Conservation (phyloP, 2,113 vertebrate species). For the Labrus mixtus region DNA sequence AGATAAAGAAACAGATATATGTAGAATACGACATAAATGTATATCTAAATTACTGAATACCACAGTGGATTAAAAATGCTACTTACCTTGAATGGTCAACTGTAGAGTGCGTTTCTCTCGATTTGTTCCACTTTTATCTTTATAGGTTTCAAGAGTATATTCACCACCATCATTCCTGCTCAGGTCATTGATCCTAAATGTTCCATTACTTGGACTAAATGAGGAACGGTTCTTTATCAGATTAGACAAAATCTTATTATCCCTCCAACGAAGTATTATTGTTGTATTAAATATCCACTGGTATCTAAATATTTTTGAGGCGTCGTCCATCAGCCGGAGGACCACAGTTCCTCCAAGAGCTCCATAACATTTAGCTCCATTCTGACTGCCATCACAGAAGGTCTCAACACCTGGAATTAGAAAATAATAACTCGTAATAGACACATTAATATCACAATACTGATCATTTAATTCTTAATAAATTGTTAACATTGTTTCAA, state of each 20-base stretch:
- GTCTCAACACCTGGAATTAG: conserved; percentile 45
- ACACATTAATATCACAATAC: not conserved
- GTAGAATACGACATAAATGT: not conserved
- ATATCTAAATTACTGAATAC: fast-evolving
- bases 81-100: conserved; percentile 60
- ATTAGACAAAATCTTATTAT: fast-evolving
- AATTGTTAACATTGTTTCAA: too few relatives aligned
- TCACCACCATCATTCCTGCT: conserved; percentile 24
- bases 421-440: not conserved
- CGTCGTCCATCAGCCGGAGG: conserved; percentile 19
- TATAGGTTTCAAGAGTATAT: not conserved
- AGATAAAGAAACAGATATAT: not conserved
- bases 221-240: fast-evolving
- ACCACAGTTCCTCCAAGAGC: conserved; percentile 62
- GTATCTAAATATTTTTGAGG: not conserved
- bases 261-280: fast-evolving
- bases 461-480: too few relatives aligned
- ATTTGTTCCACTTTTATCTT: fast-evolving
- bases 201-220: conserved; percentile 39
- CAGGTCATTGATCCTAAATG: conserved; percentile 49
- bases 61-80: fast-evolving
- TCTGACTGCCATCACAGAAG: conserved; percentile 49
- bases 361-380: conserved; percentile 60
- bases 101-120: fast-evolving
- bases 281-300: fast-evolving